These are phyloP conservation scores for Philaenus spumarius DNA, from an alignment of 1,140 invertebrate species.

Conservation along the genomic window DNA sequence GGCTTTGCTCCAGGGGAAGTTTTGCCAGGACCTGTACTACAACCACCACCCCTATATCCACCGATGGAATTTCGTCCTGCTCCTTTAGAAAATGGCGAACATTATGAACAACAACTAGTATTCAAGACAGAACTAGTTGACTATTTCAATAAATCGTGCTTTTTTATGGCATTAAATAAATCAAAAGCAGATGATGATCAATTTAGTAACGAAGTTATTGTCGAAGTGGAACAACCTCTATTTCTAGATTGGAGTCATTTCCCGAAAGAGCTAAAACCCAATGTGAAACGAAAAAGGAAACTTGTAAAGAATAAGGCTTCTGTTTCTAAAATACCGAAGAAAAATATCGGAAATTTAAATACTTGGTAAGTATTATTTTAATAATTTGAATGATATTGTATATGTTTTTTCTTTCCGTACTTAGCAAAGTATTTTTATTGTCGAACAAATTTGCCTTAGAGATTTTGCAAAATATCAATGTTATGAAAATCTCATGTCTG, in stretches of 20 bases:
- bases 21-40: constrained; percentile 48
- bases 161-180: background rate
- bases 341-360: constrained; percentile 26
- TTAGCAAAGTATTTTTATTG: too few relatives aligned
- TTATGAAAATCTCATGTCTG: too few relatives aligned
- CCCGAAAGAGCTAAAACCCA: constrained; percentile 3
- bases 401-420: too few relatives aligned
- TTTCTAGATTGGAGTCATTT: background rate
- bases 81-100: constrained; percentile 29
- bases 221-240: background rate
- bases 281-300: constrained; percentile 18
- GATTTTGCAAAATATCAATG: too few relatives aligned
- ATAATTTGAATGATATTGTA: too few relatives aligned
- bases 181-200: background rate
- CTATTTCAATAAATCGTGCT: constrained; percentile 6
- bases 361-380: constrained; percentile 32
- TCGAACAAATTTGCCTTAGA: too few relatives aligned
- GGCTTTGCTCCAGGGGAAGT: constrained; percentile 53
- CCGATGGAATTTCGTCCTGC: constrained; percentile 52
- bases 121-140: constrained; percentile 15
- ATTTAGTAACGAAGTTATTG: background rate
- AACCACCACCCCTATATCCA: constrained; percentile 63
- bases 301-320: background rate
- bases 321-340: constrained; percentile 28
- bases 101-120: background rate